Base-by-base conservation (phyloP, 2,797 vertebrate genomes). In the Poeciliopsis paucimaculata region DNA sequence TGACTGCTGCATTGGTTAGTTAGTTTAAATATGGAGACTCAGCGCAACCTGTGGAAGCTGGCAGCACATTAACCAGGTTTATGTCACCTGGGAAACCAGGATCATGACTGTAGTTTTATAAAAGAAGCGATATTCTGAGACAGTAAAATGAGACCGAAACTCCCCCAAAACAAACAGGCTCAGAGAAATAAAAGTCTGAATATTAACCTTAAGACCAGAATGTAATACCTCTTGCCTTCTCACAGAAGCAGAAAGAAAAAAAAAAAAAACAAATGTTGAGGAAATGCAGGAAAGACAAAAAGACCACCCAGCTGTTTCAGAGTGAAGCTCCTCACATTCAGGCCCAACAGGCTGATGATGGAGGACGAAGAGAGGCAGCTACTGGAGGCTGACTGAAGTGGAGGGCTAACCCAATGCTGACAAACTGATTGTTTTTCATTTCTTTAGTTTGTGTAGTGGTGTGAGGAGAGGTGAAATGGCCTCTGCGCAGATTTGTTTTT, bases 401-500 rank as follows among this genome's bases (percentile, higher is more conserved):
- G 91, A 90, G 91, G 88, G 90, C 90, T 91, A 90, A 93, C 86
- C 88, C 91, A 91, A 93, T 89, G 88, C 93, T 92, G 93, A 94
- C 91, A 88, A 89, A 92, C 78, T 93, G 93, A 94, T 94, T 94
- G 92, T 93, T 91, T 88, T 84, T 80, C 62, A 75, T 79, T 84
- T 78, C 46, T 84, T 76, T 83, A 15, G 49, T 82, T 86, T 90
- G 75, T 82, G 79, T 90, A 92, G 91, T 82, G 79, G 83, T 82
- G 39, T 77, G 77, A 89, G 84, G 80, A 89, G 72, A 86, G 83
- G 76, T 73, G 82, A 83, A 86, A 77, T 80, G 78, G 83, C 83
- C 81, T 87, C 90, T 82, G 85, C 72, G 78, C 75, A 77, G 84
- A 84, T 90, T 83, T 84, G 89, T 93, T 84, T 41, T 84, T 89